A percentile compares a stretch with the other conserved stretches of the same genome.
These are phyloP conservation scores for Anolis apletophallus DNA, from an alignment of 2,797 vertebrate genomes.

Conservation along the genomic window DNA sequence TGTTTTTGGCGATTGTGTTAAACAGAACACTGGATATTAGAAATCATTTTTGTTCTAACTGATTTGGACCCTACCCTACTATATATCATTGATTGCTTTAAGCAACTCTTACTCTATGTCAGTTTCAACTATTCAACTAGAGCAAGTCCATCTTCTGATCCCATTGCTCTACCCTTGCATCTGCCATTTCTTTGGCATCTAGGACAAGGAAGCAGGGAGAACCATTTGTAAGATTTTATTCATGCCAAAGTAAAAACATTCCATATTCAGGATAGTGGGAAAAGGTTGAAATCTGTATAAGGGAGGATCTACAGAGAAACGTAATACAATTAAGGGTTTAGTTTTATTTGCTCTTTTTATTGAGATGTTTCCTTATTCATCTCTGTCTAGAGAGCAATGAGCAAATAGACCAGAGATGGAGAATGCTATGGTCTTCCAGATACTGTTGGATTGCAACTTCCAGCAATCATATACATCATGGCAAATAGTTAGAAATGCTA, in stretches of 20 bases:
- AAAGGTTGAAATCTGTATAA: background rate
- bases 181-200: background rate
- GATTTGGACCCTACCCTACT: too few species aligned
- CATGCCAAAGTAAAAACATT: background rate
- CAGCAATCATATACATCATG: too few species aligned
- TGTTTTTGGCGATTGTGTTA: too few species aligned
- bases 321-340: background rate
- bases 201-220: background rate
- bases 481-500: too few species aligned
- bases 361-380: background rate
- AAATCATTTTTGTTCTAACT: too few species aligned
- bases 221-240: background rate
- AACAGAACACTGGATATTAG: too few species aligned
- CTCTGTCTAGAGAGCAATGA: background rate
- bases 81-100: constrained; percentile 6
- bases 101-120: background rate
- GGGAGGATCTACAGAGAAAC: background rate
- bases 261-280: background rate
- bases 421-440: too few species aligned
- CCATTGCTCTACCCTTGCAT: background rate
- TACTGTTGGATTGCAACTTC: too few species aligned
- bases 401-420: background rate
- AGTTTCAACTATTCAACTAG: constrained; percentile 7
- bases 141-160: constrained; percentile 17
- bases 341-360: background rate